Percentiles rank a stretch among this genome's conserved stretches.
These are phyloP conservation scores for Eretmochelys imbricata DNA, from an alignment of 2,113 vertebrate genomes.

Conservation along the genomic window DNA sequence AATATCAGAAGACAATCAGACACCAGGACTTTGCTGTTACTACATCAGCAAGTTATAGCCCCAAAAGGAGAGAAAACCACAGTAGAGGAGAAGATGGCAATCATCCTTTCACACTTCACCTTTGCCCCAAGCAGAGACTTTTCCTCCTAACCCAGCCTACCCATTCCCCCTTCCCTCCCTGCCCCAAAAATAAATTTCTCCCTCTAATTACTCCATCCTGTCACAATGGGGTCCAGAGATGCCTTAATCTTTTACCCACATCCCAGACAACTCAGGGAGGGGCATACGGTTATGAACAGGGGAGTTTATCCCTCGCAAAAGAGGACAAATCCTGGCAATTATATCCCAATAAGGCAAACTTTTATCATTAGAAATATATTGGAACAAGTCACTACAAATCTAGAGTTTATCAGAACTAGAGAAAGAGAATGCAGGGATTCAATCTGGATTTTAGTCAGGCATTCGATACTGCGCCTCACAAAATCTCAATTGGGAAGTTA, in stretches of 20 bases:
- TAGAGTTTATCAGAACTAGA: not conserved
- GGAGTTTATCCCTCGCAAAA: fast-evolving
- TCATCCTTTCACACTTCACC: not conserved
- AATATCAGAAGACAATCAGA: not conserved
- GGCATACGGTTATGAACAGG: not conserved
- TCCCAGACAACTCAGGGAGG: not conserved
- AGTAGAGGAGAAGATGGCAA: not conserved
- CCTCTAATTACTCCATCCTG: not conserved
- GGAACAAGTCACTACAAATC: fast-evolving
- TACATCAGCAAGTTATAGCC: not conserved
- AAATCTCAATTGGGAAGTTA: fast-evolving
- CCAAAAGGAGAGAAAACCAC: not conserved
- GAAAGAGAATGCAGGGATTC: fast-evolving
- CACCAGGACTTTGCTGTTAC: not conserved
- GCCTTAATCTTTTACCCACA: not conserved
- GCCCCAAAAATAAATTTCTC: not conserved
- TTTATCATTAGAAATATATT: fast-evolving
- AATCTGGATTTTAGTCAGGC: fast-evolving
- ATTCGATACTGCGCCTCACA: fast-evolving
- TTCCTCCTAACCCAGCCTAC: not conserved
- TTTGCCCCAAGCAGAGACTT: not conserved
- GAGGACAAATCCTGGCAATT: not conserved
- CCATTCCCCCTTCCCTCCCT: not conserved
- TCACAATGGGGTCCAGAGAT: not conserved
- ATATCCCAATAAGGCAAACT: fast-evolving